Base-by-base conservation (phyloP, 2,888 invertebrate genomes). In the Leptopilina drosophilae region DNA sequence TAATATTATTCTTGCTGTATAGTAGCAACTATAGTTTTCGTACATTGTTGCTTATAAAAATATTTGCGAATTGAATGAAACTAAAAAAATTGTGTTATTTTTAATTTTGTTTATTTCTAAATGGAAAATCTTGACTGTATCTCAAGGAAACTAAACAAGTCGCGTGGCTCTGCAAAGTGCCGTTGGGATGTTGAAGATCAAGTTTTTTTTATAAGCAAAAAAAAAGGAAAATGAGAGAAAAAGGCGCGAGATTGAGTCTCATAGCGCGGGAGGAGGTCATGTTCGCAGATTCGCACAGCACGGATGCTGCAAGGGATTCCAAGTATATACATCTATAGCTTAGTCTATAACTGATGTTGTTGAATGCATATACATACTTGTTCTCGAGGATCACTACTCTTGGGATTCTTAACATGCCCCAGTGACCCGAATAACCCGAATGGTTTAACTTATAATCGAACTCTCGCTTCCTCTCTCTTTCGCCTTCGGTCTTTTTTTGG, bases 341-440 rank as follows among this genome's bases (percentile, higher is more conserved):
- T 62, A 15, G 62, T n/a, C n/a, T 62, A 69, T 69, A 56, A 69
- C 53, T 78, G 78, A 83, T 80, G 12, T 6, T 33, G 15, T 11
- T 49, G 49, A 49, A 26, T 49, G 14, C 14, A 49, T 76, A 56
- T 53, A 9, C 12, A 59, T 76, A 76, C 76, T 14, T 20, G 76
- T 78, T 79, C 12, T 11, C 15, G 77, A 77, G 80, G 82, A 78
- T 81, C 81, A 77, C 78, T 80, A 33, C 80, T 33, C 81, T 82
- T 81, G 79, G 84, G 85, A 85, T 87, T 85, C 85, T 87, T 83
- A 86, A 86, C 87, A 80, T 88, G 90, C 88, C 90, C 91, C 90
- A 91, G 90, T 91, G 89, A 90, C 91, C 91, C 89, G 88, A 87
- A 91, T 90, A 90, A 87, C 85, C 81, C 84, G 33, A 81, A 73